Evolutionary conservation across 2,797 vertebrate species (phyloP).

Genomic region (Lagocephalus sceleratus): DNA sequence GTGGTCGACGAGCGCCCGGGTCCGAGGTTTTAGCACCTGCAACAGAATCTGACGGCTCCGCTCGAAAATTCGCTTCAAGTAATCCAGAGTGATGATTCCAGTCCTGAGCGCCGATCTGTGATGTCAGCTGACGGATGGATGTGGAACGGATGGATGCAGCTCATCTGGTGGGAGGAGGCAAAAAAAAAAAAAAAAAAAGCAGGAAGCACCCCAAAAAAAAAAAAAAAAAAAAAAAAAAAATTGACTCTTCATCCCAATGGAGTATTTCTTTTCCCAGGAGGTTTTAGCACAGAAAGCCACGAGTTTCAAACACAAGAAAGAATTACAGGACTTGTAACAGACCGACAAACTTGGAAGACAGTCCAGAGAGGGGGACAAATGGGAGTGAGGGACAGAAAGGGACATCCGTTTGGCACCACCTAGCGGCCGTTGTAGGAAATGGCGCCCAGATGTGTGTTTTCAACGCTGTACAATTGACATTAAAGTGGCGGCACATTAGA

Average conservation of each 20-base stretch:
- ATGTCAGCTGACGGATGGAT: slow-evolving; percentile 45
- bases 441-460: slow-evolving; percentile 31
- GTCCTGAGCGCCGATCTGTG: slow-evolving; percentile 48
- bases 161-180: slow-evolving; percentile 12
- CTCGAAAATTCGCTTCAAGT: slow-evolving; percentile 66
- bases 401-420: slow-evolving; percentile 34
- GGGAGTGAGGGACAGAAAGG: not conserved
- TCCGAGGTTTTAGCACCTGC: slow-evolving; percentile 21
- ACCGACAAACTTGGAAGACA: slow-evolving; percentile 72
- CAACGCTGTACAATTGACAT: slow-evolving; percentile 65
- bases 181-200: slow-evolving; percentile 2
- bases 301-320: slow-evolving; percentile 51
- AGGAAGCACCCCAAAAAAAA: slow-evolving; percentile 29
- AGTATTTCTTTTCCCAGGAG: slow-evolving; percentile 18
- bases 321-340: slow-evolving; percentile 64
- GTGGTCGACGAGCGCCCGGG: slow-evolving; percentile 2
- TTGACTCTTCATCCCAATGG: slow-evolving; percentile 3
- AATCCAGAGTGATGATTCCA: slow-evolving; percentile 70
- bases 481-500: slow-evolving; percentile 61
- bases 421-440: slow-evolving; percentile 39
- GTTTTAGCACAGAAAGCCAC: slow-evolving; percentile 61
- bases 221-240: slow-evolving; percentile 1
- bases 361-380: slow-evolving; percentile 15
- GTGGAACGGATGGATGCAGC: slow-evolving; percentile 39
- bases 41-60: slow-evolving; percentile 34